Evolutionary conservation across 1,140 invertebrate genomes (phyloP).

Genomic region (Rhopalosiphum padi): DNA sequence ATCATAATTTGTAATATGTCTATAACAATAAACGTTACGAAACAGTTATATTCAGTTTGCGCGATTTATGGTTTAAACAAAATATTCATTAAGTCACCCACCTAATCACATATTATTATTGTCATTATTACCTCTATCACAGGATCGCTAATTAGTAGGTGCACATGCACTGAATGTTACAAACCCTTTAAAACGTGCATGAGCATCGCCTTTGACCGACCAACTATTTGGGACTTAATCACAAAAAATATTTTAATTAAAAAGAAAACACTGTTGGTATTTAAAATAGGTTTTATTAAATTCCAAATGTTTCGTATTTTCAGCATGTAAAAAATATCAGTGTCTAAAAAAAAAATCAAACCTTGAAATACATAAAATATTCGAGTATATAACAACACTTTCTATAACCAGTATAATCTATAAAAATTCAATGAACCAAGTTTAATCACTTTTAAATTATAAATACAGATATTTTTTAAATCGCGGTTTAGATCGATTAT

Average conservation of each 20-base stretch:
- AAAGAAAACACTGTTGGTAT: background rate
- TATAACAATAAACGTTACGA: background rate
- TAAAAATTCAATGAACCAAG: background rate
- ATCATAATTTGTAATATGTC: background rate
- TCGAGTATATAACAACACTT: background rate
- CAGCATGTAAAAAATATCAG: background rate
- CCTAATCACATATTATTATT: background rate
- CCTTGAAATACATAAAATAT: background rate
- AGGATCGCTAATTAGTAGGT: too few relatives aligned
- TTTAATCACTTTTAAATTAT: background rate
- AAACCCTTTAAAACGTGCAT: background rate
- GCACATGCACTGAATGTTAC: background rate
- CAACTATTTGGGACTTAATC: background rate
- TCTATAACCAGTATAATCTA: background rate
- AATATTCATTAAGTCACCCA: background rate
- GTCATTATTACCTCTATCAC: background rate
- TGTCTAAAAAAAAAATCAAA: background rate
- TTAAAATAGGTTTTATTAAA: background rate
- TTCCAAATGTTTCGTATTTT: background rate
- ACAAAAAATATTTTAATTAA: constrained; percentile 4
- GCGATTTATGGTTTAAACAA: background rate
- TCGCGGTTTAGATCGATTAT: background rate
- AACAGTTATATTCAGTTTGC: background rate
- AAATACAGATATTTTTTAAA: background rate
- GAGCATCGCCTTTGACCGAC: background rate